Evolutionary conservation across 2,888 invertebrate genomes (phyloP).

Genomic region (Tenthredo mesomela): DNA sequence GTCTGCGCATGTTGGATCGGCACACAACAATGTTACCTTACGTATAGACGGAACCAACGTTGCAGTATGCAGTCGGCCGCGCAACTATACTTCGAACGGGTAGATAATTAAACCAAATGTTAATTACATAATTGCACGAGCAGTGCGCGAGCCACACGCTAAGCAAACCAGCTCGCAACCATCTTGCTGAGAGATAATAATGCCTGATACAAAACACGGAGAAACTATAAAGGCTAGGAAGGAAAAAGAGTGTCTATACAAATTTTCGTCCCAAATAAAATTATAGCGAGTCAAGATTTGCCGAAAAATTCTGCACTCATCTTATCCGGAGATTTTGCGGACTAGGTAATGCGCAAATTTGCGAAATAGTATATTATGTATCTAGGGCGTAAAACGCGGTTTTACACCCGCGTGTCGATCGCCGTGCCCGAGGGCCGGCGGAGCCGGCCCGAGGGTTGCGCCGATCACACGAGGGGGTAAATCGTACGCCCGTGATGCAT

Average conservation of each 20-base stretch:
- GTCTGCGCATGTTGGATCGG: slow-evolving; percentile 17
- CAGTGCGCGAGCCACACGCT: slow-evolving; percentile 54
- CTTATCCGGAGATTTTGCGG: too few relatives aligned
- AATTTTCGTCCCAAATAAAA: not conserved
- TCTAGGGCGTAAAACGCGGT: too few relatives aligned
- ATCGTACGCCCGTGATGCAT: too few relatives aligned
- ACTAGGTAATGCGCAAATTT: too few relatives aligned
- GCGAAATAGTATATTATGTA: too few relatives aligned
- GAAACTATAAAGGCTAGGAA: not conserved
- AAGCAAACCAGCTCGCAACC: slow-evolving; percentile 13
- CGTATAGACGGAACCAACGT: not conserved
- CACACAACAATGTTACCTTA: slow-evolving; percentile 17
- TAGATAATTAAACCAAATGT: slow-evolving; percentile 63
- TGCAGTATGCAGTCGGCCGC: slow-evolving; percentile 14
- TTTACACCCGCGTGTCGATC: too few relatives aligned
- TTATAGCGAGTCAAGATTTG: not conserved
- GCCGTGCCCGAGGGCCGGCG: too few relatives aligned
- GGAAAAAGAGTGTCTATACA: slow-evolving; percentile 12
- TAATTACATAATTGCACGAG: slow-evolving; percentile 64
- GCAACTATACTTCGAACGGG: slow-evolving; percentile 14
- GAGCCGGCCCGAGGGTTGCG: too few relatives aligned
- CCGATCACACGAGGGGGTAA: too few relatives aligned
- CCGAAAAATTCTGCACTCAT: too few relatives aligned
- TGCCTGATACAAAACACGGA: not conserved
- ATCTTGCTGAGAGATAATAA: slow-evolving; percentile 22